These are phyloP conservation scores for Zhengitettix transpicula DNA, from an alignment of 2,888 invertebrate species.

Conservation along the genomic window DNA sequence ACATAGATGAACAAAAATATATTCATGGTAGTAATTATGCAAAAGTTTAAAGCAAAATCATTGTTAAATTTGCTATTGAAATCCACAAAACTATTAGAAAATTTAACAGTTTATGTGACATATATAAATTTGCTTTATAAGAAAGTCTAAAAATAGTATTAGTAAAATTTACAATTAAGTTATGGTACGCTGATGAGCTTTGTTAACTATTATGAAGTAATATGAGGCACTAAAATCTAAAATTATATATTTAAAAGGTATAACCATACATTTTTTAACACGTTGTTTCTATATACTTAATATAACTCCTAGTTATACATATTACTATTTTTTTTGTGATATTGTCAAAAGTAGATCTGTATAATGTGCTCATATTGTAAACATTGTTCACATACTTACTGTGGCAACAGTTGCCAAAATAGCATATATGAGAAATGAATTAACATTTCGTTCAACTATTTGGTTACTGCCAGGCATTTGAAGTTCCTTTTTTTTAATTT, in stretches of 20 bases:
- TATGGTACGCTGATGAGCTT: too few relatives aligned
- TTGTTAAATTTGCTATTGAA: too few relatives aligned
- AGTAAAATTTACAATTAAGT: too few relatives aligned
- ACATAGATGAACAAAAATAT: too few relatives aligned
- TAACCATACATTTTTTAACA: background rate
- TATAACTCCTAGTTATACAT: background rate
- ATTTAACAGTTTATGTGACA: too few relatives aligned
- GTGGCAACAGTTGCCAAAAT: slow-evolving; percentile 41
- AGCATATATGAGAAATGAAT: slow-evolving; percentile 35
- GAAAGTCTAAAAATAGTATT: too few relatives aligned
- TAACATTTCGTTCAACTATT: slow-evolving; percentile 21
- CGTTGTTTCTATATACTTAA: too few relatives aligned
- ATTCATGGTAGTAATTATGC: too few relatives aligned
- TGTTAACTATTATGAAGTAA: too few relatives aligned
- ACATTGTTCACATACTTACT: slow-evolving; percentile 18
- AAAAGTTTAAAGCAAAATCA: too few relatives aligned
- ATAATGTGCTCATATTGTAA: background rate
- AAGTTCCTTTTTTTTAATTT: slow-evolving; percentile 20
- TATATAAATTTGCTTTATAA: too few relatives aligned
- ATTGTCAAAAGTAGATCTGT: background rate
- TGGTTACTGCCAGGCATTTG: slow-evolving; percentile 16
- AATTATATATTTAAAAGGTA: background rate
- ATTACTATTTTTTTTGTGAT: background rate
- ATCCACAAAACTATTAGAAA: too few relatives aligned
- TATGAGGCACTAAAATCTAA: background rate